A percentile compares a stretch with the other conserved stretches of the same genome.
Conservation (phyloP, 2,113 vertebrate genomes). For the Falco punctatus region DNA sequence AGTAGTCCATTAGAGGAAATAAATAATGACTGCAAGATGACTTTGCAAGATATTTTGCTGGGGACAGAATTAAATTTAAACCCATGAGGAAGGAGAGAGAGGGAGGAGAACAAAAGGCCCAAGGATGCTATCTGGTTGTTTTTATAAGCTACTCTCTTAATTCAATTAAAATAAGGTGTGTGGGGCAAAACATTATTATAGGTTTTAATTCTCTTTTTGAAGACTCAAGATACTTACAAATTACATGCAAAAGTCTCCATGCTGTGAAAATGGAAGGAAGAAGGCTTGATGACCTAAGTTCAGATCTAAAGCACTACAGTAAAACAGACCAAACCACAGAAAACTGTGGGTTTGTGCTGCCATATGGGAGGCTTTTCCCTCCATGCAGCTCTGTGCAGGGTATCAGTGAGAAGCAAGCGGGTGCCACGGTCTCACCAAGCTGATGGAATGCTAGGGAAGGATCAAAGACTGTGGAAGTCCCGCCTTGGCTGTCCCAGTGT, state of each 20-base stretch:
- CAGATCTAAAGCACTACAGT: neutral
- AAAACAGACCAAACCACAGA: neutral
- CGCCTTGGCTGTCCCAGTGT: neutral
- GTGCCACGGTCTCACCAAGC: neutral
- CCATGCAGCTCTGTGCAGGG: neutral
- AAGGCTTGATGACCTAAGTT: fast-evolving
- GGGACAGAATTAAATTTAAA: neutral
- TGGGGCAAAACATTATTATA: neutral
- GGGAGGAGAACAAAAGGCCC: neutral
- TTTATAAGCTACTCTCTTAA: neutral
- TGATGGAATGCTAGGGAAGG: neutral
- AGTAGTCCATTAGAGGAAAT: neutral
- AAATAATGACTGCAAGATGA: neutral
- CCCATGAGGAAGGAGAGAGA: neutral
- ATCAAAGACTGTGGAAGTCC: neutral
- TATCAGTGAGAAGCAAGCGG: neutral
- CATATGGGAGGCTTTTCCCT: neutral
- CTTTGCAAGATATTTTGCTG: neutral
- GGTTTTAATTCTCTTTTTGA: neutral
- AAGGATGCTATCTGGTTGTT: neutral
- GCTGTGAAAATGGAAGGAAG: neutral
- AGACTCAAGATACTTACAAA: neutral
- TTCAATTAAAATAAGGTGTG: neutral
- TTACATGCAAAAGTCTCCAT: neutral
- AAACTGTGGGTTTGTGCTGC: neutral